Conservation (phyloP, 1,140 invertebrate species). For the Capitella teleta region DNA sequence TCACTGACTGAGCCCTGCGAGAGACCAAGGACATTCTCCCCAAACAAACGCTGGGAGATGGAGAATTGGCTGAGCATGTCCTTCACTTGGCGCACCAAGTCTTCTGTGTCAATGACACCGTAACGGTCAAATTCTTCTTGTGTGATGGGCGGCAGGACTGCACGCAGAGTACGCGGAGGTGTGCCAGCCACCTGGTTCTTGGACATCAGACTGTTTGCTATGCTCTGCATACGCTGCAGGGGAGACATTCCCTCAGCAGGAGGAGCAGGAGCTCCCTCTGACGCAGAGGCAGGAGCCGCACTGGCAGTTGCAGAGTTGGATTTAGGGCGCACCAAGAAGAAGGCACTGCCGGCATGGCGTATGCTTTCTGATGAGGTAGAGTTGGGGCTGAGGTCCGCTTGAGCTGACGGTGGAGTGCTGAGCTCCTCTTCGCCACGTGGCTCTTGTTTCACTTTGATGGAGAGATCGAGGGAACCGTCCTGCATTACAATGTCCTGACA, state of each 20-base stretch:
- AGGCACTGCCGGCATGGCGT: slow-evolving; percentile 70
- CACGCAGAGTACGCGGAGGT: slow-evolving; percentile 65
- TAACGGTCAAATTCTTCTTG: slow-evolving; percentile 98
- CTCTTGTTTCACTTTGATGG: slow-evolving; percentile 21
- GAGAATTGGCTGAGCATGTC: slow-evolving; percentile 96
- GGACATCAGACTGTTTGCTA: slow-evolving; percentile 89
- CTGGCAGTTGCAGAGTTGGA: slow-evolving; percentile 37
- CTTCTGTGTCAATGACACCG: slow-evolving; percentile 95
- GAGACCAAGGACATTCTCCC: slow-evolving; percentile 89
- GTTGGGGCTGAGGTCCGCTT: slow-evolving; percentile 64
- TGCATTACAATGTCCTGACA: neutral
- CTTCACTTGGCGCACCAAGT: slow-evolving; percentile 86
- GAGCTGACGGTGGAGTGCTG: slow-evolving; percentile 49
- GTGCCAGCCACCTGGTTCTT: slow-evolving; percentile 50
- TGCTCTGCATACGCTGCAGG: slow-evolving; percentile 91
- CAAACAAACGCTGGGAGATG: slow-evolving; percentile 95
- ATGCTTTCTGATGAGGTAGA: slow-evolving; percentile 29
- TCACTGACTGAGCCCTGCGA: slow-evolving; percentile 84
- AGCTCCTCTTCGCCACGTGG: slow-evolving; percentile 59
- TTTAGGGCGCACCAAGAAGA: slow-evolving; percentile 63
- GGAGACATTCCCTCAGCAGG: slow-evolving; percentile 51
- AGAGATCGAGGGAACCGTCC: neutral
- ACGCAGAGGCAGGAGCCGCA: slow-evolving; percentile 45
- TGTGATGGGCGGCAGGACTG: slow-evolving; percentile 91
- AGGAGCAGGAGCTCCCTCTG: neutral